These are phyloP conservation scores for Sarcophaga caerulescens DNA, from an alignment of 2,888 invertebrate species.

Conservation along the genomic window DNA sequence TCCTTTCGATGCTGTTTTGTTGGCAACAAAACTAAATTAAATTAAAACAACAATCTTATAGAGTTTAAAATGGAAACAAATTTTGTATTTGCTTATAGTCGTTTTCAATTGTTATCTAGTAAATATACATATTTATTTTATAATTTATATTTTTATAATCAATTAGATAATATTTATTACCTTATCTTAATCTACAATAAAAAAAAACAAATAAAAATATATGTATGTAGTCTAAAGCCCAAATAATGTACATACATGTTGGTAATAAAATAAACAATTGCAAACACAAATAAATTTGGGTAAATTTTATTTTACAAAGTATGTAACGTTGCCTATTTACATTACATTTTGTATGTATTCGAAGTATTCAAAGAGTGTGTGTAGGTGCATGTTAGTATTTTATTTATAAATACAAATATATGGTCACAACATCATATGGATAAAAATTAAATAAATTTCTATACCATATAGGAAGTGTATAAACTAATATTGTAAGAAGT, in stretches of 20 bases:
- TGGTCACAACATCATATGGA: slow-evolving; percentile 39
- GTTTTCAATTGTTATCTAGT: too few relatives aligned
- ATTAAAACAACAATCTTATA: not conserved
- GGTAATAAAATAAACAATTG: not conserved
- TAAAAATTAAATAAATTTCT: slow-evolving; percentile 27
- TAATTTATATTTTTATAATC: slow-evolving; percentile 59
- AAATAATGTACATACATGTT: too few relatives aligned
- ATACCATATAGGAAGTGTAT: slow-evolving; percentile 16
- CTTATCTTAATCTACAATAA: slow-evolving; percentile 48
- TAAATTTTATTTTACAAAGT: not conserved
- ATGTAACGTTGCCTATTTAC: not conserved
- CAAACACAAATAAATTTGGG: not conserved
- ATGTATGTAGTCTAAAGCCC: slow-evolving; percentile 10
- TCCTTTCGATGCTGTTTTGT: not conserved
- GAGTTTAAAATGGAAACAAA: not conserved
- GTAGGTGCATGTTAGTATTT: slow-evolving; percentile 6
- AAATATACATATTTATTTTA: slow-evolving; percentile 42
- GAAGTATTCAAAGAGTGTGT: not conserved
- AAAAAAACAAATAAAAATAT: slow-evolving; percentile 8
- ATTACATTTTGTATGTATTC: not conserved
- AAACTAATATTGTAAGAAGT: too few relatives aligned
- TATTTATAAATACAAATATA: slow-evolving; percentile 55
- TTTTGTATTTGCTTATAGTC: not conserved
- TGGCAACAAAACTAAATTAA: slow-evolving; percentile 1
- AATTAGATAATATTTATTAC: slow-evolving; percentile 62